Evolutionary conservation across 1,140 invertebrate genomes (phyloP), one percentile per base, ranked within the genome.

Genomic region (Trissolcus basalis): DNA sequence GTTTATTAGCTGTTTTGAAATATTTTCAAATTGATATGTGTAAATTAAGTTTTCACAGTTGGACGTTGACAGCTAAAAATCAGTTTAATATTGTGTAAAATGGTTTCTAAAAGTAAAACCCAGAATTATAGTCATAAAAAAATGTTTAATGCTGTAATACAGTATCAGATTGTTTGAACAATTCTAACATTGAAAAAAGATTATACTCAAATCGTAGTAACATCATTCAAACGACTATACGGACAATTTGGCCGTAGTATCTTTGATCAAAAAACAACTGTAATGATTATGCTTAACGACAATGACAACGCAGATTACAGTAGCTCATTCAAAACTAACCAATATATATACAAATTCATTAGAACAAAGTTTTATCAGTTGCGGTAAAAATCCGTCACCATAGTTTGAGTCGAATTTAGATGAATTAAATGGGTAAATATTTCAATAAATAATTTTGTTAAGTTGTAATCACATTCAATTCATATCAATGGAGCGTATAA

Each of bases 141-240:
- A 77, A 70, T 63, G 55, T 77, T 77, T 71, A 50, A 67, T 70
- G 60, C 44, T 70, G 64, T 71, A 55, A 70, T 70, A 70, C 65
- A 77, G 60, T 61, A 65, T 44, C 56, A 48, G 39, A 61, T 47
- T 33, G n/a, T 54, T 76, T 49, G 69, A 69, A 64, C 16, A 65
- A 76, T 63, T 61, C 19, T 33, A 72, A 16, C 53, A 70, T 64
- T 54, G 11, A 54, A 69, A 63, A 70, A 41, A 19, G 45, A 56
- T 53, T 64, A 72, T 47, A 59, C 51, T 72, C 14, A 69, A 69
- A 47, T 60, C 1, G 51, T 59, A 36, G 9, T 45, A 64, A 61
- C 35, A 61, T 49, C 14, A 19, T 54, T 45, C 11, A 47, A 48
- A 47, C 13, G 12, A 53, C 12, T 16, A 45, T 36, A 45, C 15